Base-by-base conservation (phyloP, 2,113 vertebrate species). In the Penelope pileata region DNA sequence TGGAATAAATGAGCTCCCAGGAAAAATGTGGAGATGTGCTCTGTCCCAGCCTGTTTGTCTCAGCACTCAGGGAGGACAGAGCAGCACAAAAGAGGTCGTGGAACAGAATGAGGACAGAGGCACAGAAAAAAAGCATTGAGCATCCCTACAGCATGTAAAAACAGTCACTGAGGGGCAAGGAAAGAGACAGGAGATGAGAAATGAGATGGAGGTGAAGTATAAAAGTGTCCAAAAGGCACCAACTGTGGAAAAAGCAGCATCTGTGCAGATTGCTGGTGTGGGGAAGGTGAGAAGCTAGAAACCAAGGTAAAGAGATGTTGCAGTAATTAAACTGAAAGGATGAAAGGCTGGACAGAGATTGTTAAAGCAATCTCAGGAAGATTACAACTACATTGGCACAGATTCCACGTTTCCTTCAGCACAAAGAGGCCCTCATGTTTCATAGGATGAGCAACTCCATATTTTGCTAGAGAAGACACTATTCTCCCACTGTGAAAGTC, bases 31-130 rank as follows among this genome's bases (percentile, higher is more conserved):
- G 43, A 64, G 40, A 43, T 53, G 34, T 42, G 21, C 12, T 64
- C 50, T 82, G 36, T 42, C 56, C 27, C 53, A 84, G 40, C 6
- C 53, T 79, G 83, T 91, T 42, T 60, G 6, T 64, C 67, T 91
- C 30, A 72, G 40, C n/a, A 21, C 19, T 47, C 40, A 48, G 91
- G 45, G 19, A 58, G 36, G 12, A 73, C 16, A 91, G 40, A 81
- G 48, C 14, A 89, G 45, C 18, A 50, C 19, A 69, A 94, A 88
- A 85, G 63, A 90, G 62, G 45, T 79, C 42, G 73, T 19, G 10
- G 69, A 87, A 72, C 1, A 70, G 42, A 94, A 88, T 27, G 40
- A 92, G 45, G 81, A 92, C 58, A 90, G 32, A 84, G 24, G 6
- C 29, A 16, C 21, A 56, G 18, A 34, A 27, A 72, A 92, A 93